Evolutionary conservation across 2,113 vertebrate species (phyloP).

Genomic region (Colossoma macropomum): DNA sequence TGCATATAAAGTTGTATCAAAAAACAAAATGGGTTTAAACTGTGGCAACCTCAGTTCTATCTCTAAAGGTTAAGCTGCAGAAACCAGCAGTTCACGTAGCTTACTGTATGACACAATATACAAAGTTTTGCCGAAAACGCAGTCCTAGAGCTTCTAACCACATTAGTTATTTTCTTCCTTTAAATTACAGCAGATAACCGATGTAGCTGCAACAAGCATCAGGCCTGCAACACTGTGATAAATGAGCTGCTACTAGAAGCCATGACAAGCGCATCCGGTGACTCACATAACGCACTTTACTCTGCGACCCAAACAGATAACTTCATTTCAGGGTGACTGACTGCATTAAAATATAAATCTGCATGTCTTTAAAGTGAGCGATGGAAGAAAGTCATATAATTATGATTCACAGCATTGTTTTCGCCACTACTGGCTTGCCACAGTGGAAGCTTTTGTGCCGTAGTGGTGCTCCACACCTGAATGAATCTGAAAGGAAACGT

Average conservation of each 20-base stretch:
- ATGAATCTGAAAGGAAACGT: neutral
- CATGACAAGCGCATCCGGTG: neutral
- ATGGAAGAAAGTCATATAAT: neutral
- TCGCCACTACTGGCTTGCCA: neutral
- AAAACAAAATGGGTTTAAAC: too few species aligned
- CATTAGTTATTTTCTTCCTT: neutral
- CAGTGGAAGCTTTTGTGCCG: neutral
- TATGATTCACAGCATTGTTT: neutral
- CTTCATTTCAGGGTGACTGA: neutral
- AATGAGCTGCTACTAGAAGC: conserved; percentile 9
- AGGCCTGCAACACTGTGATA: neutral
- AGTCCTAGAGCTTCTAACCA: neutral
- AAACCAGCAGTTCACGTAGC: too few species aligned
- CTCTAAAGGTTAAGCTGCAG: too few species aligned
- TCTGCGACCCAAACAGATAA: neutral
- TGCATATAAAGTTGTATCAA: too few species aligned
- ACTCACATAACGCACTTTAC: neutral
- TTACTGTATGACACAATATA: too few species aligned
- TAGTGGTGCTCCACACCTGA: neutral
- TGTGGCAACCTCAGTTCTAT: too few species aligned
- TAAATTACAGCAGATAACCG: neutral
- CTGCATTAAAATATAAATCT: neutral
- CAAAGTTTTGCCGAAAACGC: neutral
- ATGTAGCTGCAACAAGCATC: neutral
- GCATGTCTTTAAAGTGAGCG: neutral